These are phyloP conservation scores for Pleuronectes platessa DNA, from an alignment of 2,113 vertebrate species.

Conservation along the genomic window DNA sequence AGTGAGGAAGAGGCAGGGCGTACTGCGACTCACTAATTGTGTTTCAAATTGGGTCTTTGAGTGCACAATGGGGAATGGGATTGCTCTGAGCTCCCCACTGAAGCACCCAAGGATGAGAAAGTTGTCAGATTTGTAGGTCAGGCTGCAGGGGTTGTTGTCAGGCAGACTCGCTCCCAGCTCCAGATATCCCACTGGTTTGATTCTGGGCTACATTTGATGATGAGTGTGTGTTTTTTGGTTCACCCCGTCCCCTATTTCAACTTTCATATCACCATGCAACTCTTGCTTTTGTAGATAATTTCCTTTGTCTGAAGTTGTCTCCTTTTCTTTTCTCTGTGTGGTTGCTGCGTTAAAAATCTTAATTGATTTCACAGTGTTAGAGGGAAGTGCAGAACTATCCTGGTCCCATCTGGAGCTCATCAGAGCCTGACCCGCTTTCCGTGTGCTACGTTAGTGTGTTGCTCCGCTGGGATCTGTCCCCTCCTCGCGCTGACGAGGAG, in stretches of 20 bases:
- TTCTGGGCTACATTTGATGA: slow-evolving; percentile 32
- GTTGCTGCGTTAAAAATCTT: slow-evolving; percentile 59
- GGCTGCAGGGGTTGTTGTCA: slow-evolving; percentile 80
- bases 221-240: slow-evolving; percentile 12
- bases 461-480: slow-evolving; percentile 78
- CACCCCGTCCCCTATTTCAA: slow-evolving; percentile 11
- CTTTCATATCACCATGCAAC: slow-evolving; percentile 2
- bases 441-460: slow-evolving; percentile 55
- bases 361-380: slow-evolving; percentile 74
- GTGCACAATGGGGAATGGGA: slow-evolving; percentile 76
- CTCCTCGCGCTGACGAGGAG: slow-evolving; percentile 70
- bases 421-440: slow-evolving; percentile 78
- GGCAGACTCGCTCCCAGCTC: slow-evolving; percentile 76
- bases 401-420: slow-evolving; percentile 73
- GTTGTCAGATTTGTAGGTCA: slow-evolving; percentile 86
- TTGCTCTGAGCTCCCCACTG: slow-evolving; percentile 75
- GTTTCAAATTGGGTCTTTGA: slow-evolving; percentile 83
- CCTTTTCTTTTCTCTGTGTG: slow-evolving; percentile 1
- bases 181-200: slow-evolving; percentile 51
- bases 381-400: slow-evolving; percentile 64
- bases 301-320: not conserved
- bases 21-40: slow-evolving; percentile 77
- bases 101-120: slow-evolving; percentile 79
- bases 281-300: not conserved
- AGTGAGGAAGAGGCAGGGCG: slow-evolving; percentile 55